phyloP scores from a whole-genome alignment of 2,888 invertebrate species.

The Galerucella pusilla region DNA sequence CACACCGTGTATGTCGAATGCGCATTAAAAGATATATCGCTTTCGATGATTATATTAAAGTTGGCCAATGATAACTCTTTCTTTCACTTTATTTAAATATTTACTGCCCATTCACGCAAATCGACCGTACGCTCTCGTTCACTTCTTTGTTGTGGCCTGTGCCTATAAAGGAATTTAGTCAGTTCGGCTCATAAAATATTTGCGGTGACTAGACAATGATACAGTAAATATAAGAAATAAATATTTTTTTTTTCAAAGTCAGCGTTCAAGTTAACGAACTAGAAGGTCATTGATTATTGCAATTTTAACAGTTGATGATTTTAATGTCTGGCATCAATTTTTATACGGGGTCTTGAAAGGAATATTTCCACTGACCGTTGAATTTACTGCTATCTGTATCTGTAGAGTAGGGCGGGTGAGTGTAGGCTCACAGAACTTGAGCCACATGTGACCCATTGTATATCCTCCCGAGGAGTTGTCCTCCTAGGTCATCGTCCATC shows the following conservation, averaged over 20 bases:
- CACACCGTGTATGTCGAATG: background rate
- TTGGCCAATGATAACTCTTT: constrained; percentile 6
- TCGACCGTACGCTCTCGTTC: constrained; percentile 3
- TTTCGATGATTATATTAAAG: constrained; percentile 5
- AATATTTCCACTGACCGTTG: background rate
- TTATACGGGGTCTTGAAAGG: constrained; percentile 38
- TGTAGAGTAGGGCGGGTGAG: background rate
- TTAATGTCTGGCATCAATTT: constrained; percentile 39
- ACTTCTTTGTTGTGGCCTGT: constrained; percentile 26
- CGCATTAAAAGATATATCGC: background rate
- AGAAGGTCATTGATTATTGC: constrained; percentile 43
- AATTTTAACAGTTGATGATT: constrained; percentile 42
- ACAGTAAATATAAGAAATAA: constrained; percentile 33
- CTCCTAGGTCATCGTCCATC: no score
- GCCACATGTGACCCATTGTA: no score
- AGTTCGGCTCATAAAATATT: constrained; percentile 21
- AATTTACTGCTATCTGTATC: background rate
- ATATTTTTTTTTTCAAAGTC: constrained; percentile 26
- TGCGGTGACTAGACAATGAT: constrained; percentile 32
- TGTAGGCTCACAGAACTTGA: no score
- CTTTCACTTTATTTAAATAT: constrained; percentile 18
- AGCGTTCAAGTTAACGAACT: constrained; percentile 32
- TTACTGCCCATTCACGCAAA: constrained; percentile 19
- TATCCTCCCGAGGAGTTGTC: no score
- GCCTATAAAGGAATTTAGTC: constrained; percentile 18